Evolutionary conservation across 2,113 vertebrate genomes (phyloP).

Genomic region (Pachycephala philippinensis): DNA sequence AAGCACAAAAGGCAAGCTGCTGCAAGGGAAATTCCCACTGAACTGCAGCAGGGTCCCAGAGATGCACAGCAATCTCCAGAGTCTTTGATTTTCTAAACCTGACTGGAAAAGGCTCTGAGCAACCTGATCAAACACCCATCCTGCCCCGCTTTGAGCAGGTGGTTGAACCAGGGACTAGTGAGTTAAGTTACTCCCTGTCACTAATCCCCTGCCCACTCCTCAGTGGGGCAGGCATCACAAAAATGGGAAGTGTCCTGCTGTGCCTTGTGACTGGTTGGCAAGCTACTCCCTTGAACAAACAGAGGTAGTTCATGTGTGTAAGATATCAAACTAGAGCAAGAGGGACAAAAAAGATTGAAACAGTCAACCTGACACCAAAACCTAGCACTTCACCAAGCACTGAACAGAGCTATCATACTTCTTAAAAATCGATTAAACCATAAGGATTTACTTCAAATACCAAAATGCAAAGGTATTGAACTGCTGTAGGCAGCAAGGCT

Average conservation of each 20-base stretch:
- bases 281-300: not conserved
- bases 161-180: not conserved
- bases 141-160: not conserved
- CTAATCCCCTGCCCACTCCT: not conserved
- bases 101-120: not conserved
- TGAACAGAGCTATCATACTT: not conserved
- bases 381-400: not conserved
- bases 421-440: not conserved
- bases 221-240: not conserved
- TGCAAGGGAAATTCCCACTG: not conserved
- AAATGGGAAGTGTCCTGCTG: not conserved
- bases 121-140: not conserved
- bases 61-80: not conserved
- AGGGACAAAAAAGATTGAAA: not conserved
- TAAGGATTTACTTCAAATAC: not conserved
- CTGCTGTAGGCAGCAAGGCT: not conserved
- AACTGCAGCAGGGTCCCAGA: not conserved
- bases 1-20: not conserved
- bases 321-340: not conserved
- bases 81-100: not conserved
- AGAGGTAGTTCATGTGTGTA: not conserved
- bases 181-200: not conserved
- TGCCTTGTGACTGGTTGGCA: not conserved
- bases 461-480: not conserved
- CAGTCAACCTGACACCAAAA: not conserved